Evolutionary conservation across 2,797 vertebrate genomes (phyloP).

Genomic region (Crax fasciolata): DNA sequence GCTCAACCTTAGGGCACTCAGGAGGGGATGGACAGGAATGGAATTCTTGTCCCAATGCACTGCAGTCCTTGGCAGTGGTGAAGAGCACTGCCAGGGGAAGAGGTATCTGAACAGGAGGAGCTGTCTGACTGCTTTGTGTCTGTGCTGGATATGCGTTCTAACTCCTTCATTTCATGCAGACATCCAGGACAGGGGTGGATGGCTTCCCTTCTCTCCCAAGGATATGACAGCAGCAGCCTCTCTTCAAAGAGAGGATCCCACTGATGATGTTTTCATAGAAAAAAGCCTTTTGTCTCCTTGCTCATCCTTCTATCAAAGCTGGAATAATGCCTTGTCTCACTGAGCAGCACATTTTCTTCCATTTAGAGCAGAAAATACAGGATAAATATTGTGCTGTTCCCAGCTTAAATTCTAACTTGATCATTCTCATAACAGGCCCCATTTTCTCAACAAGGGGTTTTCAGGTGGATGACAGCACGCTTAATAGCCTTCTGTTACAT

Average conservation of each 20-base stretch:
- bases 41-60: accelerated
- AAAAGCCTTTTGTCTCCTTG: neutral
- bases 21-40: neutral
- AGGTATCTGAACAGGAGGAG: accelerated
- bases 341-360: neutral
- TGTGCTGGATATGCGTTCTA: neutral
- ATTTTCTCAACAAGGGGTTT: neutral
- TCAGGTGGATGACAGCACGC: neutral
- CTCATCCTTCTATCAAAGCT: neutral
- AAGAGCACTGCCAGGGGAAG: neutral
- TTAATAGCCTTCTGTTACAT: neutral
- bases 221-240: neutral
- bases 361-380: neutral
- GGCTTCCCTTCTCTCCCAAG: neutral
- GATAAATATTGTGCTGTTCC: neutral
- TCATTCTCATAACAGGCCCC: neutral
- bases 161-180: neutral
- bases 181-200: neutral
- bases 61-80: accelerated
- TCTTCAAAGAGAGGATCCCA: neutral
- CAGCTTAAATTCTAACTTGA: neutral
- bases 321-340: neutral
- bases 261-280: neutral
- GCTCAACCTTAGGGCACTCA: accelerated
- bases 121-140: neutral